Evolutionary conservation across 2,797 vertebrate genomes (phyloP).

Genomic region (Calcarius lapponicus): DNA sequence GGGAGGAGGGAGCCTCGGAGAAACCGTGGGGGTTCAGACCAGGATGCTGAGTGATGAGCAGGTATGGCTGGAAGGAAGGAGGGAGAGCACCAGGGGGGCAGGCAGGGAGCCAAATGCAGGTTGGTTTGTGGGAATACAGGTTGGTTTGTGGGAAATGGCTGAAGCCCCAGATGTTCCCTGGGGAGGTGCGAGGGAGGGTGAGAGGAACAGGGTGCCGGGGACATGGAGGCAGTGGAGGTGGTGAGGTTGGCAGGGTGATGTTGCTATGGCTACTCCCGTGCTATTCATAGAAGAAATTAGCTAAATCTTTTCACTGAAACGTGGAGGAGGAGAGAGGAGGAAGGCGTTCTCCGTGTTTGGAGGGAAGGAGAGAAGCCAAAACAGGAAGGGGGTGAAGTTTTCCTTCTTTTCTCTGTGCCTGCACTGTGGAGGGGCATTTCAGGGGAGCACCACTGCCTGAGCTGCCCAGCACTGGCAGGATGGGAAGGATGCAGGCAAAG

Average conservation of each 20-base stretch:
- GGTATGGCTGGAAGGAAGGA: not conserved
- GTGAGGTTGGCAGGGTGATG: conserved; percentile 74
- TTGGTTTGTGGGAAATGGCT: conserved; percentile 29
- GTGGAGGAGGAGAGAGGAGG: conserved; percentile 68
- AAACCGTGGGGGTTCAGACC: fast-evolving
- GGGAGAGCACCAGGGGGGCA: not conserved
- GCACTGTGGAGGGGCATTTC: not conserved
- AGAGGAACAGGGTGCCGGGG: conserved; percentile 42
- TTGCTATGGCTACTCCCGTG: conserved; percentile 74
- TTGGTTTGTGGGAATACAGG: not conserved
- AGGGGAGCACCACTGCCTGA: not conserved
- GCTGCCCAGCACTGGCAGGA: not conserved
- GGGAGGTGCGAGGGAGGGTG: conserved; percentile 45
- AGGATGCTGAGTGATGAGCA: not conserved
- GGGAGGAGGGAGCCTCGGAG: not conserved
- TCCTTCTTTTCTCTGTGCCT: not conserved
- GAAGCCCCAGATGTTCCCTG: conserved; percentile 51
- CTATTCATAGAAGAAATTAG: conserved; percentile 73
- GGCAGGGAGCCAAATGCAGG: not conserved
- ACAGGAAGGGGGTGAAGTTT: conserved; percentile 49
- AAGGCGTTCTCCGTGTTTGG: conserved; percentile 26
- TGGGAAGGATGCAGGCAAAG: not conserved
- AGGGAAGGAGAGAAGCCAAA: conserved; percentile 55
- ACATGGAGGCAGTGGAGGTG: conserved; percentile 66
- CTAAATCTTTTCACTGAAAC: conserved; percentile 70